phyloP scores from a whole-genome alignment of 2,113 vertebrate genomes.

The Vanacampus margaritifer region DNA sequence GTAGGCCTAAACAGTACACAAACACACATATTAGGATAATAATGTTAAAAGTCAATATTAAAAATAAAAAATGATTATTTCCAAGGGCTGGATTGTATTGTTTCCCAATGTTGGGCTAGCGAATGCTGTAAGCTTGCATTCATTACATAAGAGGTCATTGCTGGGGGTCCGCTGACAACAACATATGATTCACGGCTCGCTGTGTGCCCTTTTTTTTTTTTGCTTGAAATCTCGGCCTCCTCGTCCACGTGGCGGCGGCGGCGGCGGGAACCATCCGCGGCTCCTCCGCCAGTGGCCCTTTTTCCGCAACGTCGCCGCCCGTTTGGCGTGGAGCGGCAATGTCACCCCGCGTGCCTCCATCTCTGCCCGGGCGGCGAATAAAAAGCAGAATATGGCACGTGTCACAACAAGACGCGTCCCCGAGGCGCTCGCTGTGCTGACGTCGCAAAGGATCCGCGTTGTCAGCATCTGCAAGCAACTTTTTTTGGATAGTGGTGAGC shows the following conservation, averaged over 20 bases:
- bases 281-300: constrained; percentile 57
- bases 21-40: too few species aligned
- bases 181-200: constrained; percentile 70
- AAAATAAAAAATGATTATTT: not conserved
- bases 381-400: constrained; percentile 46
- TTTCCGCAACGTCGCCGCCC: constrained; percentile 46
- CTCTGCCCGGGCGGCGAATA: constrained; percentile 34
- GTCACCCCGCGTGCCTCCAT: constrained; percentile 47
- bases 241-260: constrained; percentile 32
- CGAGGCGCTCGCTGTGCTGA: constrained; percentile 32
- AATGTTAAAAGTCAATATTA: too few species aligned
- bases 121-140: constrained; percentile 52
- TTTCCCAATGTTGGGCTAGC: not conserved
- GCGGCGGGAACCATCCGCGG: constrained; percentile 57
- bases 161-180: constrained; percentile 68
- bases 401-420: constrained; percentile 49
- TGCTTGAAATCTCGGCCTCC: constrained; percentile 49
- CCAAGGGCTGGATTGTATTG: not conserved
- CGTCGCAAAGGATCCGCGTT: constrained; percentile 13
- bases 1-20: too few species aligned
- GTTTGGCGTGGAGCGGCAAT: constrained; percentile 53
- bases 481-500: not conserved
- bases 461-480: not conserved
- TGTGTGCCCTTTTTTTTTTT: constrained; percentile 56
- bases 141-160: constrained; percentile 68